Evolutionary conservation across 2,888 invertebrate species (phyloP), one percentile per base, ranked within the genome.

Genomic region (Oxycera nigricornis): DNA sequence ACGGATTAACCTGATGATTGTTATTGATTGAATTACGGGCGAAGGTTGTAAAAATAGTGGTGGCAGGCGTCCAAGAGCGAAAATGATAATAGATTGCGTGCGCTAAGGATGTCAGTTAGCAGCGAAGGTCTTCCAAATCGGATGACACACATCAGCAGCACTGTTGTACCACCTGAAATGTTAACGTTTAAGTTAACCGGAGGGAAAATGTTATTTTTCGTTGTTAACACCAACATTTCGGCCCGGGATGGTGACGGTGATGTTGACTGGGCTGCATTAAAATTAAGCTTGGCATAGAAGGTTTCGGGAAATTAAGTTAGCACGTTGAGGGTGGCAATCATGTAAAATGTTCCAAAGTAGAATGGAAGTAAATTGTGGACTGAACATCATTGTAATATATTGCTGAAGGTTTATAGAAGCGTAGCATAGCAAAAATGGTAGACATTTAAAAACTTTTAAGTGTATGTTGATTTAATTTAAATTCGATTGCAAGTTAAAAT

Each of bases 1-100:
- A 67, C 76, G 74, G 76, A 76, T 76, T 76, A 74, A 76, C 76
- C 74, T 74, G 76, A 76, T 76, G 76, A 76, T 76, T 76, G 76
- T 76, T 76, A 76, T 76, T 76, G 76, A 76, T 76, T 76, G 76
- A 76, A 76, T 76, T 76, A 72, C 67, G 46, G 72, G 22, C 39
- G 67, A 76, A 70, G 65, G 41, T 65, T 61, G 70, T 62, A 75
- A 75, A 75, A 75, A 75, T 72, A 73, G 73, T 50, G 35, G 55
- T 24, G 14, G 17, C 46, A 26, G 9, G n/a, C n/a, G 65, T 41
- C 61, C 31, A 24, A 57, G 67, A 41, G 57, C 41, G 73, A 55
- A 73, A 75, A 76, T 76, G 74, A 76, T 74, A 76, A 76, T 73
- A 76, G 74, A 76, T 76, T 62, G 76, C 72, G 26, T 52, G 65